Percentiles rank a stretch among this genome's conserved stretches.
These are phyloP conservation scores for Hydropsyche betteni DNA, from an alignment of 2,888 invertebrate species.

Conservation along the genomic window DNA sequence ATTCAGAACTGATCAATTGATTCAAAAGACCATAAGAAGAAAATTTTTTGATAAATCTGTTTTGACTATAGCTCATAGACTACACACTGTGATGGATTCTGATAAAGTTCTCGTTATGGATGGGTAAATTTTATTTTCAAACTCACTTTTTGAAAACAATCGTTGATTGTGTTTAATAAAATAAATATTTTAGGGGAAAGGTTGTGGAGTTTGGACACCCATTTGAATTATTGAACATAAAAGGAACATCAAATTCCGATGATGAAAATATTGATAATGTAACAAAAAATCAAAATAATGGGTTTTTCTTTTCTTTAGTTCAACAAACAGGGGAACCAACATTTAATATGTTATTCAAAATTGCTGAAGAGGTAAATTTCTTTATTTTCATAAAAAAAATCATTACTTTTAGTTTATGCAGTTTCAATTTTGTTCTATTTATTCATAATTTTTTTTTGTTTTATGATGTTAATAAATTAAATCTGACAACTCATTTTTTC, in stretches of 20 bases:
- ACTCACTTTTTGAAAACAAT: neutral
- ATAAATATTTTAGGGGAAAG: slow-evolving; percentile 56
- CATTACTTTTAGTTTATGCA: neutral
- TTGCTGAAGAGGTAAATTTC: slow-evolving; percentile 66
- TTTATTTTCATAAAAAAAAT: neutral
- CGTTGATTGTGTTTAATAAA: neutral
- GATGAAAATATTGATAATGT: neutral
- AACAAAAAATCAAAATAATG: slow-evolving; percentile 55
- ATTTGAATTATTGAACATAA: slow-evolving; percentile 65
- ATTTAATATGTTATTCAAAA: slow-evolving; percentile 65
- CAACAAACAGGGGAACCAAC: slow-evolving; percentile 74
- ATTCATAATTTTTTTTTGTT: too few species aligned
- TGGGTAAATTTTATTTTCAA: slow-evolving; percentile 58
- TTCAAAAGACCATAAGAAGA: slow-evolving; percentile 76
- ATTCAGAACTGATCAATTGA: slow-evolving; percentile 75
- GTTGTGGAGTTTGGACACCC: slow-evolving; percentile 81
- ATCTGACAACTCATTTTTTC: too few species aligned
- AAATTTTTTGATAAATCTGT: slow-evolving; percentile 80
- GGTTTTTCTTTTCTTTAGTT: slow-evolving; percentile 73
- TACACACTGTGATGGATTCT: slow-evolving; percentile 87
- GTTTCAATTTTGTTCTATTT: too few species aligned
- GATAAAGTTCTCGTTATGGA: slow-evolving; percentile 85
- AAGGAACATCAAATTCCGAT: neutral
- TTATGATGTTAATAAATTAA: too few species aligned
- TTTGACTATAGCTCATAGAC: slow-evolving; percentile 82